Percentiles rank a stretch among this genome's conserved stretches.
Conservation (phyloP, 1,140 invertebrate species). For the Pantala flavescens region DNA sequence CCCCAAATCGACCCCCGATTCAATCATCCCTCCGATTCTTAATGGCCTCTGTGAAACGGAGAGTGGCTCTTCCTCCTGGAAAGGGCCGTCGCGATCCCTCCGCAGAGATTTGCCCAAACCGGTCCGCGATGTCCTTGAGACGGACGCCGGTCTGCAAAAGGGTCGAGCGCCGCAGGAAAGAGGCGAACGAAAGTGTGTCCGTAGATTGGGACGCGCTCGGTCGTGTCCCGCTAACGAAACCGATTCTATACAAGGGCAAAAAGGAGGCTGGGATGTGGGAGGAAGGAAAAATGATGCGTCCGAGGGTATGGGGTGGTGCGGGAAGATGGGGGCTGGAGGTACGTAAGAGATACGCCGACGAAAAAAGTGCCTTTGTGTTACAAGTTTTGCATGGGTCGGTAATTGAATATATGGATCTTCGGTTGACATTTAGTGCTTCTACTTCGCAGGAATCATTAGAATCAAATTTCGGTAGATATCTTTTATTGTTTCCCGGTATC, state of each 20-base stretch:
- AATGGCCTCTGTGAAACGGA: too few species aligned
- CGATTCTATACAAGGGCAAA: not conserved
- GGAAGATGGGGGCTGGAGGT: not conserved
- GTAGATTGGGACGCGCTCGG: not conserved
- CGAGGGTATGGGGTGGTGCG: not conserved
- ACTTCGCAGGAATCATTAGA: too few species aligned
- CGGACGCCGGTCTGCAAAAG: not conserved
- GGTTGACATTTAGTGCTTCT: too few species aligned
- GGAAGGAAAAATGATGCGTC: not conserved
- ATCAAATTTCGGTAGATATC: too few species aligned
- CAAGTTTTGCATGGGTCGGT: too few species aligned
- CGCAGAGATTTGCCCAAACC: not conserved
- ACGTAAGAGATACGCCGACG: too few species aligned
- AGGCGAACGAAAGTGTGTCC: not conserved
- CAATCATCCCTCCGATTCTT: too few species aligned
- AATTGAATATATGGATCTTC: too few species aligned
- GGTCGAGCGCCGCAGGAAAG: not conserved
- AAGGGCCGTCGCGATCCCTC: not conserved
- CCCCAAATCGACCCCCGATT: not conserved
- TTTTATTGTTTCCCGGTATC: too few species aligned
- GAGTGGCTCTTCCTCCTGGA: not conserved
- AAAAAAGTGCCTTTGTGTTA: too few species aligned
- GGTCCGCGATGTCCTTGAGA: constrained; percentile 2
- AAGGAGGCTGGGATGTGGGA: not conserved
- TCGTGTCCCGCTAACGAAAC: constrained; percentile 3